Evolutionary conservation across 2,888 invertebrate genomes (phyloP).

Genomic region (Ichneumoninae sp.): DNA sequence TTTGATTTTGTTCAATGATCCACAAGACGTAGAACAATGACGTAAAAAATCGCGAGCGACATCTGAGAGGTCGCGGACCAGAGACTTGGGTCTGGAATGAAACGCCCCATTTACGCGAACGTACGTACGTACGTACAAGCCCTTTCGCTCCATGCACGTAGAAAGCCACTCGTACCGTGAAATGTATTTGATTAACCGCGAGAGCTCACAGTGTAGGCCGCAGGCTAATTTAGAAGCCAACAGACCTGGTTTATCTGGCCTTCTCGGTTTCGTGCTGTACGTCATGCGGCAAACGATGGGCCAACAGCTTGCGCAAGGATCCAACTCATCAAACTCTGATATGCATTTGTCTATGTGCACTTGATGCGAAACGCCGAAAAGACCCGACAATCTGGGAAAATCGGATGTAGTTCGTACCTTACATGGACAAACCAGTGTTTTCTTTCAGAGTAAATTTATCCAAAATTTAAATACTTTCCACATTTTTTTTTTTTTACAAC

Average conservation of each 20-base stretch:
- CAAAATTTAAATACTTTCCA: not conserved
- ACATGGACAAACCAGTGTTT: not conserved
- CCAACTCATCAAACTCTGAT: slow-evolving; percentile 15
- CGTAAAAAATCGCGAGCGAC: not conserved
- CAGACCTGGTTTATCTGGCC: slow-evolving; percentile 23
- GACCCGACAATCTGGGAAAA: not conserved
- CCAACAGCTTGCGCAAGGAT: slow-evolving; percentile 27
- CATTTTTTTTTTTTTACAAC: too few species aligned
- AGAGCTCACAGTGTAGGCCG: slow-evolving; percentile 20
- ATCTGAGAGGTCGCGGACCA: not conserved
- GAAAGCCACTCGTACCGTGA: slow-evolving; percentile 49
- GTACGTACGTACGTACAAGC: slow-evolving; percentile 9
- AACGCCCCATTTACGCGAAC: not conserved
- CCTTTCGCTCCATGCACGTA: slow-evolving; percentile 34
- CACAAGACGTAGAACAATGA: not conserved
- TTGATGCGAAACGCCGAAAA: not conserved
- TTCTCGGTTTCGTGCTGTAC: slow-evolving; percentile 38
- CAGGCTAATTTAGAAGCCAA: slow-evolving; percentile 57
- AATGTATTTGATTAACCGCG: slow-evolving; percentile 63
- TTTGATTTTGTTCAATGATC: not conserved
- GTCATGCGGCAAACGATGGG: not conserved
- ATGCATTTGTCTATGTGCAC: not conserved
- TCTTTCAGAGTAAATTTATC: not conserved
- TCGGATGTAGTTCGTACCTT: not conserved
- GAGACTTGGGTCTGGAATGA: not conserved